A percentile compares a stretch with the other conserved stretches of the same genome.
phyloP scores from a whole-genome alignment of 2,113 vertebrate genomes.

The Epinephelus lanceolatus region DNA sequence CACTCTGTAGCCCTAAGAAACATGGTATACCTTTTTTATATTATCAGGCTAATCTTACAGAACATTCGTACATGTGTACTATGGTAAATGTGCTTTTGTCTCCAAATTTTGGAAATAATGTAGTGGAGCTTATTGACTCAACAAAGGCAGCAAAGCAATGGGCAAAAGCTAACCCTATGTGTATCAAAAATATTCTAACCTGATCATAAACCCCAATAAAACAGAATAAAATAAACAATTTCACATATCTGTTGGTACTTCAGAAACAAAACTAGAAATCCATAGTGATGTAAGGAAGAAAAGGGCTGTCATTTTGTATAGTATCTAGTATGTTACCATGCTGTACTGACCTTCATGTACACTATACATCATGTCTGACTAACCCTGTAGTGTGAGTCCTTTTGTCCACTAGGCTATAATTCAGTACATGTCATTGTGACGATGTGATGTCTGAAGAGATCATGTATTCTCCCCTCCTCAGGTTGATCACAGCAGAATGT shows the following conservation, averaged over 20 bases:
- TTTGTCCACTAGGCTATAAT: not conserved
- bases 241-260: not conserved
- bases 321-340: not conserved
- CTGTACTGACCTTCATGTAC: not conserved
- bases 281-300: no score
- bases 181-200: not conserved
- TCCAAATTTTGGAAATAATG: not conserved
- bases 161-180: not conserved
- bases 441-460: conserved; percentile 8
- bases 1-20: no score
- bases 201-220: not conserved
- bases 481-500: conserved; percentile 20
- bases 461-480: conserved; percentile 9
- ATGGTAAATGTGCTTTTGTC: not conserved
- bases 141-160: not conserved
- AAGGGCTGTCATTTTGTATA: not conserved
- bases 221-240: not conserved
- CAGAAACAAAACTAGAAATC: no score
- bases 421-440: not conserved
- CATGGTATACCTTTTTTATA: not conserved
- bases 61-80: not conserved
- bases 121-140: not conserved
- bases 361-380: not conserved
- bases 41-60: not conserved
- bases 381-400: not conserved